These are phyloP conservation scores for Orchesellides sinensis DNA, from an alignment of 2,888 invertebrate genomes.

Conservation along the genomic window DNA sequence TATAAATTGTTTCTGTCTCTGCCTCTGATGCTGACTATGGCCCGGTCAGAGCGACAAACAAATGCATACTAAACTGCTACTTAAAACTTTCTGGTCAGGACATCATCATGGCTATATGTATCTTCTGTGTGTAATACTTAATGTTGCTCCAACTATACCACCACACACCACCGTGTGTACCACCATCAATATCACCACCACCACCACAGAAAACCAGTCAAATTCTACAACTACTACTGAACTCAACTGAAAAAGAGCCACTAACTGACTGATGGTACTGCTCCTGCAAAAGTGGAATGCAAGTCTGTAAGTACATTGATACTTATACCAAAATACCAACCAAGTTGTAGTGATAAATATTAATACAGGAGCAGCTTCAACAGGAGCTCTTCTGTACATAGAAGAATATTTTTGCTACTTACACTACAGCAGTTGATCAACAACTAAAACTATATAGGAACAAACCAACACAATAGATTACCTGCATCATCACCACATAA, in stretches of 20 bases:
- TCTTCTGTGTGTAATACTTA: no score
- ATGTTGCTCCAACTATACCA: no score
- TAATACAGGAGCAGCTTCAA: not conserved
- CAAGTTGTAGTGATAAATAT: no score
- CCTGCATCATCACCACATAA: constrained; percentile 45
- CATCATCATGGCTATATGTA: no score
- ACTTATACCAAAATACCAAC: not conserved
- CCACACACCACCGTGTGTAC: no score
- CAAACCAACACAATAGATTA: constrained; percentile 29
- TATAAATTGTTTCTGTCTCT: no score
- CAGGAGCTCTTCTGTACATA: not conserved
- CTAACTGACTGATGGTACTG: not conserved
- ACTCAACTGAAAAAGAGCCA: no score
- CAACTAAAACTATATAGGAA: constrained; percentile 34
- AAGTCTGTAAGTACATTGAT: not conserved
- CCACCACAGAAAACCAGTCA: not conserved
- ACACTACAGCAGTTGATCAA: constrained; percentile 54
- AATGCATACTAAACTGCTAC: constrained; percentile 39
- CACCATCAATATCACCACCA: no score
- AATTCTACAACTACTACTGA: no score
- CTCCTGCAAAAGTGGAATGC: not conserved
- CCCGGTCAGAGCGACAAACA: constrained; percentile 49
- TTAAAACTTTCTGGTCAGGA: not conserved
- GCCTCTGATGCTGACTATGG: not conserved
- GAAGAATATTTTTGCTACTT: constrained; percentile 16